A percentile compares a stretch with the other conserved stretches of the same genome.
Evolutionary conservation across 2,113 vertebrate genomes (phyloP).

Genomic region (Oreocharis arfaki): DNA sequence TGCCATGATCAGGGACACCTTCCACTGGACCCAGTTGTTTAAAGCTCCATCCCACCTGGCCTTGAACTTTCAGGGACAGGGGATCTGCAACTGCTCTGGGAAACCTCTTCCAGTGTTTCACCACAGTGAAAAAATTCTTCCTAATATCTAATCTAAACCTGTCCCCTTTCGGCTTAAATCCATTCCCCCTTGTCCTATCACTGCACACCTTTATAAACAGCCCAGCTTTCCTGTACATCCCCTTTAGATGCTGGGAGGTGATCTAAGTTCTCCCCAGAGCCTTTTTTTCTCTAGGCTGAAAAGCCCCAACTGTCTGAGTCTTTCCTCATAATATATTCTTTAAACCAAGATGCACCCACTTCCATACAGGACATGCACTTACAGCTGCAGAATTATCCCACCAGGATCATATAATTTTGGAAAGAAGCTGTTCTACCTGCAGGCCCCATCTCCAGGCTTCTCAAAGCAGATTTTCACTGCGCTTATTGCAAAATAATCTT

Average conservation of each 20-base stretch:
- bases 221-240: background rate
- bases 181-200: background rate
- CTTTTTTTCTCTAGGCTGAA: background rate
- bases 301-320: background rate
- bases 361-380: background rate
- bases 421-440: background rate
- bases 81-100: background rate
- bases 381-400: background rate
- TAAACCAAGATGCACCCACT: background rate
- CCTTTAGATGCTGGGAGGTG: background rate
- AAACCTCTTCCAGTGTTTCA: background rate
- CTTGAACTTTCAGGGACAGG: background rate
- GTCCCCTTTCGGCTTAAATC: background rate
- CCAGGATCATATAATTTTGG: background rate
- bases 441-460: background rate
- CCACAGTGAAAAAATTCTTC: background rate
- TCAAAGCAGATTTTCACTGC: background rate
- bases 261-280: background rate
- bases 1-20: background rate
- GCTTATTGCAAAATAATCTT: background rate
- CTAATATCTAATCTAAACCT: background rate
- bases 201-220: background rate
- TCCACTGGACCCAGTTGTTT: background rate
- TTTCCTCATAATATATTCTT: background rate
- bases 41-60: background rate